A percentile compares a stretch with the other conserved stretches of the same genome.
phyloP scores from a whole-genome alignment of 2,113 vertebrate genomes.

The Dicentrarchus labrax region DNA sequence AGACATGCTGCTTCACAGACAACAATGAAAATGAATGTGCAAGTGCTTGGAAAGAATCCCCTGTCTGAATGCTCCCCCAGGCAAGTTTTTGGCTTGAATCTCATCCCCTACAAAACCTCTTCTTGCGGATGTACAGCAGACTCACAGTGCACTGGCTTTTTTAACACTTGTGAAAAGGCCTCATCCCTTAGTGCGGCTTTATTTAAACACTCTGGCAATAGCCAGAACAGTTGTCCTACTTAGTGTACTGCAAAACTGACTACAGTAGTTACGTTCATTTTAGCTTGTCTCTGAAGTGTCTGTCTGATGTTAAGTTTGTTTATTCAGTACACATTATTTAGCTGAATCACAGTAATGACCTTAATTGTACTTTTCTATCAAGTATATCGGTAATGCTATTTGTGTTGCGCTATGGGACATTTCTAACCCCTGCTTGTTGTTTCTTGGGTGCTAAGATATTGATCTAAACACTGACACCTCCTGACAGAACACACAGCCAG shows the following conservation, averaged over 20 bases:
- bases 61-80: conserved; percentile 35
- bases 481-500: conserved; percentile 68
- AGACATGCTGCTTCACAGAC: conserved; percentile 33
- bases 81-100: conserved; percentile 26
- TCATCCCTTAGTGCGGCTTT: background rate
- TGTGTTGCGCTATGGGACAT: conserved; percentile 23
- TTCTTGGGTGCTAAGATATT: conserved; percentile 63
- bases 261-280: background rate
- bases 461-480: conserved; percentile 69
- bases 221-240: background rate
- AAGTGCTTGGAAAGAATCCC: conserved; percentile 33
- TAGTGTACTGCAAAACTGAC: background rate
- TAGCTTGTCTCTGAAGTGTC: background rate
- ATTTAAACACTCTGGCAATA: background rate
- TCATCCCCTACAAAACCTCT: background rate
- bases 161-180: background rate
- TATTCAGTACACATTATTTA: conserved; percentile 19
- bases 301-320: background rate
- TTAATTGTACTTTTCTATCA: conserved; percentile 29
- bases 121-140: background rate
- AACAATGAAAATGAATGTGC: conserved; percentile 46
- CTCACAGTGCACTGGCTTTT: background rate
- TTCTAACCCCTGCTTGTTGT: conserved; percentile 46
- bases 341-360: conserved; percentile 21
- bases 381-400: conserved; percentile 22